Percentiles rank a stretch among this genome's conserved stretches.
Conservation (phyloP, 2,113 vertebrate species). For the Heptranchias perlo region DNA sequence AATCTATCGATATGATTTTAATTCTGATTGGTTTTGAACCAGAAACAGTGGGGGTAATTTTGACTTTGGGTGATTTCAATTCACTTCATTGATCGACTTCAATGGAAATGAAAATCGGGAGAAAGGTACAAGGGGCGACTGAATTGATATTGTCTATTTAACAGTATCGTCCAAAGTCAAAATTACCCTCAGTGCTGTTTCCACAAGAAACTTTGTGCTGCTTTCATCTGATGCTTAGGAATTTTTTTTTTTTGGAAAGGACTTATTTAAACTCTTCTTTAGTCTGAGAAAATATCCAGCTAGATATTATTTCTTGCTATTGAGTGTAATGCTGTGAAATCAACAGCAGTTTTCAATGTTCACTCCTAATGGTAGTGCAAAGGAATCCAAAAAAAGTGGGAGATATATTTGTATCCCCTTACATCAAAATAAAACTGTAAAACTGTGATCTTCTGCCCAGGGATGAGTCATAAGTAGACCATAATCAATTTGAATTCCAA, state of each 20-base stretch:
- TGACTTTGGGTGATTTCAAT: neutral
- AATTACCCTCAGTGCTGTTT: neutral
- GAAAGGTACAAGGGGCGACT: neutral
- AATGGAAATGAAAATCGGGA: neutral
- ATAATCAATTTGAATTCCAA: neutral
- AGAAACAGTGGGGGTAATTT: neutral
- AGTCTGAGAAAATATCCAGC: neutral
- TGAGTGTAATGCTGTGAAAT: neutral
- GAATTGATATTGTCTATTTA: neutral
- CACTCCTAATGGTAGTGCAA: neutral
- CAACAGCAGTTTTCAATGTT: neutral
- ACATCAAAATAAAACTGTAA: neutral
- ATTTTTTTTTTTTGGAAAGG: neutral
- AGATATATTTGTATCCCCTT: neutral
- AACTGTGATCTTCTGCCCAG: neutral
- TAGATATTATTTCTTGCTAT: too few species aligned
- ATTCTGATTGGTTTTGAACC: neutral
- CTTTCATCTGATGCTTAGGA: neutral
- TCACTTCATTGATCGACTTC: neutral
- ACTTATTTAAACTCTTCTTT: neutral
- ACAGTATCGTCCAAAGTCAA: neutral
- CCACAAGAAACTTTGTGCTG: neutral
- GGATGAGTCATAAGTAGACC: neutral
- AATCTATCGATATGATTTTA: neutral
- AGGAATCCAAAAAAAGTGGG: neutral